Evolutionary conservation across 1,140 invertebrate genomes (phyloP).

Genomic region (Drosophila orena): DNA sequence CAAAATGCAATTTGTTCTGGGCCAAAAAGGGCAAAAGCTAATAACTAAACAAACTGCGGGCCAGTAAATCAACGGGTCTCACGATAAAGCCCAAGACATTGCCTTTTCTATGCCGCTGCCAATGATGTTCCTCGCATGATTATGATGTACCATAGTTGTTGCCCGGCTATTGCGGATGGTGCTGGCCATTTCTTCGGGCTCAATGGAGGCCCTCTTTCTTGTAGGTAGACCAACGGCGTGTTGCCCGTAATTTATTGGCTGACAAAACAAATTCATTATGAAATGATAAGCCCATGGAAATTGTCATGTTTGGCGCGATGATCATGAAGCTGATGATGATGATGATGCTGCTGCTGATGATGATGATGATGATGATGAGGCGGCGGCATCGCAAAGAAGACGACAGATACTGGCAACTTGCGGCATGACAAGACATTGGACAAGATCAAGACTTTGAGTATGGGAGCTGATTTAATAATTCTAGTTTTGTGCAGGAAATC

Average conservation of each 20-base stretch:
- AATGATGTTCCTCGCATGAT: slow-evolving; percentile 60
- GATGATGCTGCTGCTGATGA: too few relatives aligned
- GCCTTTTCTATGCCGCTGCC: slow-evolving; percentile 47
- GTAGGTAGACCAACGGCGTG: slow-evolving; percentile 58
- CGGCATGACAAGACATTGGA: slow-evolving; percentile 32
- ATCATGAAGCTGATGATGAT: slow-evolving; percentile 32
- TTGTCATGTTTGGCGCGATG: slow-evolving; percentile 60
- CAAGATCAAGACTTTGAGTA: slow-evolving; percentile 2
- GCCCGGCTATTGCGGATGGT: slow-evolving; percentile 15
- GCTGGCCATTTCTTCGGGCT: slow-evolving; percentile 5
- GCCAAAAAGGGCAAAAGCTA: slow-evolving; percentile 79
- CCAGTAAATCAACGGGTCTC: slow-evolving; percentile 75
- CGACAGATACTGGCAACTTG: slow-evolving; percentile 10
- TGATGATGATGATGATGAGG: slow-evolving; percentile 29
- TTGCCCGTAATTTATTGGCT: slow-evolving; percentile 80
- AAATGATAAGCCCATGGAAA: slow-evolving; percentile 75
- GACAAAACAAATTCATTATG: slow-evolving; percentile 83
- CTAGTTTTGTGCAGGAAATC: background rate
- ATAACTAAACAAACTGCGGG: slow-evolving; percentile 82
- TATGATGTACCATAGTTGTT: slow-evolving; percentile 62
- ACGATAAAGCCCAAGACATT: slow-evolving; percentile 68
- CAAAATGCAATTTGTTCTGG: slow-evolving; percentile 82
- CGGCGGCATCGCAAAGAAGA: slow-evolving; percentile 14
- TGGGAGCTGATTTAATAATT: background rate
- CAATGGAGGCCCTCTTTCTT: background rate